Percentiles rank a stretch among this genome's conserved stretches.
These are phyloP conservation scores for Melanogrammus aeglefinus DNA, from an alignment of 2,797 vertebrate genomes.

Conservation along the genomic window DNA sequence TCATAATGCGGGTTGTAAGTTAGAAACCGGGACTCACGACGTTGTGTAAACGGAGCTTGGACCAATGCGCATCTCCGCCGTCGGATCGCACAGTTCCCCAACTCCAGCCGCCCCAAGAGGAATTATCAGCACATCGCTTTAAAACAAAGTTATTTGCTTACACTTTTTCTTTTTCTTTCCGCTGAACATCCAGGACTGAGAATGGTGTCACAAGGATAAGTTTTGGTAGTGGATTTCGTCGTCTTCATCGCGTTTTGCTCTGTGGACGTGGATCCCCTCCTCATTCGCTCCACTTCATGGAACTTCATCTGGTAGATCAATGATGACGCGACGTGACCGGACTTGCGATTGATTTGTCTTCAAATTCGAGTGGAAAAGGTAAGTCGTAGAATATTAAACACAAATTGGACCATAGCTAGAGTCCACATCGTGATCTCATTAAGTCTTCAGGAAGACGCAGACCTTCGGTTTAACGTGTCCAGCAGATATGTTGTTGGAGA, in stretches of 20 bases:
- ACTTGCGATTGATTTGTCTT: slow-evolving; percentile 66
- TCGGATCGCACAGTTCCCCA: slow-evolving; percentile 62
- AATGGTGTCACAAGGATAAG: slow-evolving; percentile 72
- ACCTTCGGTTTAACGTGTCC: background rate
- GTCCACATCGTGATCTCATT: background rate
- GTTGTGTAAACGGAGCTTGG: slow-evolving; percentile 65
- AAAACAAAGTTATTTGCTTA: slow-evolving; percentile 62
- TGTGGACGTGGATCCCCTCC: slow-evolving; percentile 59
- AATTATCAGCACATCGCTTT: slow-evolving; percentile 62
- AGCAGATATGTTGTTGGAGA: background rate
- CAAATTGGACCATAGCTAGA: background rate
- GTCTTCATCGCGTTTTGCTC: slow-evolving; percentile 49
- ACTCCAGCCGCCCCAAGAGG: slow-evolving; percentile 67
- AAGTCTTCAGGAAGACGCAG: background rate
- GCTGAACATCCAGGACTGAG: slow-evolving; percentile 59
- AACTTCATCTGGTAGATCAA: slow-evolving; percentile 68
- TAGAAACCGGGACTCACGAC: slow-evolving; percentile 51
- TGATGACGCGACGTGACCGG: slow-evolving; percentile 74
- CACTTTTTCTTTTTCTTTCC: slow-evolving; percentile 41
- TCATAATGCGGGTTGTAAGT: slow-evolving; percentile 22
- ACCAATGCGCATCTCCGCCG: slow-evolving; percentile 62
- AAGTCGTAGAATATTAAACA: slow-evolving; percentile 45
- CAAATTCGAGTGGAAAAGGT: slow-evolving; percentile 65
- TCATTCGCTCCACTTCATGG: slow-evolving; percentile 72
- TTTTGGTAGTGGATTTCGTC: slow-evolving; percentile 71